Percentiles rank a stretch among this genome's conserved stretches.
Conservation (phyloP, 2,888 invertebrate genomes). For the Cordilura impudica region DNA sequence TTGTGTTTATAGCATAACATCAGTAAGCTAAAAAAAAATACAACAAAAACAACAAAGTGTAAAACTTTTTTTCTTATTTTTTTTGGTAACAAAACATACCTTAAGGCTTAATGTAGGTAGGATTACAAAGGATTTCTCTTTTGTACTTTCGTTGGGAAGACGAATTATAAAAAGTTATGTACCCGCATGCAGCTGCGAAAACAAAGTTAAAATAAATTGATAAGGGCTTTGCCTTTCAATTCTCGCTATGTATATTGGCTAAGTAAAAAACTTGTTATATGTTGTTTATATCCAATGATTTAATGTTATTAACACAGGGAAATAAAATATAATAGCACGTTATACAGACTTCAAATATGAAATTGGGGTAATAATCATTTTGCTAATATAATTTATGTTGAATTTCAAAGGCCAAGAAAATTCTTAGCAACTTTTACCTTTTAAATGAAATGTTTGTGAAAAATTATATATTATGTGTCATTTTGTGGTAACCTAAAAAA, state of each 20-base stretch:
- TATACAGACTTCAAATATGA: no score
- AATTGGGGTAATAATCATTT: no score
- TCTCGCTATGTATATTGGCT: no score
- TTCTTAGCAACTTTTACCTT: no score
- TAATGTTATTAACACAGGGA: not conserved
- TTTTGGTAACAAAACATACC: not conserved
- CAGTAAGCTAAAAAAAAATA: not conserved
- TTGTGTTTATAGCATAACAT: not conserved
- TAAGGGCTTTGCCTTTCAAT: not conserved
- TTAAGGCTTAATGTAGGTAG: not conserved
- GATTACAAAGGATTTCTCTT: no score
- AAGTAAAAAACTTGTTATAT: not conserved
- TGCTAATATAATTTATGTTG: no score
- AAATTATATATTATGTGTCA: no score
- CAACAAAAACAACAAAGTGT: not conserved
- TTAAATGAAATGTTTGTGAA: no score
- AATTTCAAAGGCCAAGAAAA: no score
- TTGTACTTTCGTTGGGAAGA: no score
- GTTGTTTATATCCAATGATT: not conserved
- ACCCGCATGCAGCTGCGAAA: not conserved
- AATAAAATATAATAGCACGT: not conserved
- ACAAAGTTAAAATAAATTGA: not conserved
- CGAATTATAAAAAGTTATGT: not conserved
- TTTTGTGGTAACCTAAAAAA: no score
- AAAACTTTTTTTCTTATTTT: not conserved